Base-by-base conservation (phyloP, 2,113 vertebrate species). In the Eupsittula cactorum region DNA sequence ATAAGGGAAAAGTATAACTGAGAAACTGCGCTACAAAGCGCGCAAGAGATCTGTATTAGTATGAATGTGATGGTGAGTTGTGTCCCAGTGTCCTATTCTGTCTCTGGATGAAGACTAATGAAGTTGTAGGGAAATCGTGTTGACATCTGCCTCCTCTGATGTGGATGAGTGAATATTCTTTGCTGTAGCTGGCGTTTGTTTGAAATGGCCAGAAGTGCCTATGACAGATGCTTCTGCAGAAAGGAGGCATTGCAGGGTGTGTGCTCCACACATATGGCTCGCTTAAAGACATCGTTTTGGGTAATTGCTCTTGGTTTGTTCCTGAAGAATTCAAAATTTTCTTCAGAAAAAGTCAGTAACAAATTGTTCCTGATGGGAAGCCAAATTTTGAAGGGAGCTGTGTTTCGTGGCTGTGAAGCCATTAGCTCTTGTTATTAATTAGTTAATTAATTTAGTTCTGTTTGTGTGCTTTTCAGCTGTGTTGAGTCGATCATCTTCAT, bases 51-150 rank as follows among this genome's bases (percentile, higher is more conserved):
- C 9, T 42, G 17, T 28, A 27, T 68, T 82, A 46, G 24, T n/a
- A 15, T 9, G 9, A 52, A 28, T 16, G 10, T 0, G 1, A 12
- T 28, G 5, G 4, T 29, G 63, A 6, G 37, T 18, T 74, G 39
- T 46, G 14, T 63, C 25, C 47, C n/a, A 31, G 11, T 24, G 63
- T 46, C 15, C 20, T 41, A 0, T 41, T 78, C 39, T 11, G 28
- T 13, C 46, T 69, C 74, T 74, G 64, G 46, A 10, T 33, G 39
- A 71, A 68, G 42, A 8, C 31, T 65, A 1, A 20, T 60, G 23
- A n/a, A 75, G 19, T 60, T 13, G 28, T 55, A 29, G 25, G 59
- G 19, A 64, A 31, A 49, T 55, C 3, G 1, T 9, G 41, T 10
- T n/a, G 74, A 14, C 8, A 11, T 37, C 18, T 9, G 0, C 52